These are phyloP conservation scores for Isaurus tuberculatus DNA, from an alignment of 92 coral and sea anemone species.

Conservation along the genomic window DNA sequence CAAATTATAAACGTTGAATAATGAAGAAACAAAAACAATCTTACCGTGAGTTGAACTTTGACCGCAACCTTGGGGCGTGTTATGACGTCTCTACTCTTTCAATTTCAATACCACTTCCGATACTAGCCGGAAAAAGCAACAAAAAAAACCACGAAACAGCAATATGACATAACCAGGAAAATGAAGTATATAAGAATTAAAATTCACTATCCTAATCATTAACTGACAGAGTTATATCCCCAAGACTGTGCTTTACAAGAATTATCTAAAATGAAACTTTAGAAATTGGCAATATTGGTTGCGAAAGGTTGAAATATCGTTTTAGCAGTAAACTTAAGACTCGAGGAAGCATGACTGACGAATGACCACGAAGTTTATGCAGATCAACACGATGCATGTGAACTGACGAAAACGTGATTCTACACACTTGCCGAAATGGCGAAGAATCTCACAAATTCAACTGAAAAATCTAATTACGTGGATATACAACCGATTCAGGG, in stretches of 20 bases:
- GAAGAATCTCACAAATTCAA: background rate
- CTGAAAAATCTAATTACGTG: slow-evolving; percentile 33
- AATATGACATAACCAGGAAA: background rate
- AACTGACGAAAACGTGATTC: background rate
- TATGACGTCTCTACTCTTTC: background rate
- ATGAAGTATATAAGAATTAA: background rate
- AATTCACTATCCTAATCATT: background rate
- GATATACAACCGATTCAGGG: slow-evolving; percentile 47
- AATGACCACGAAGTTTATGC: background rate
- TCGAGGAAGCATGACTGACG: background rate
- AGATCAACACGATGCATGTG: background rate
- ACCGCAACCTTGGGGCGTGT: background rate
- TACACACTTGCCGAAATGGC: background rate
- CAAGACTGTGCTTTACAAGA: background rate
- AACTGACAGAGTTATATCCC: background rate
- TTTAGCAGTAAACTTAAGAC: background rate
- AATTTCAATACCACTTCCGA: background rate
- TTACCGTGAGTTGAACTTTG: too few species aligned
- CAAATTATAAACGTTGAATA: too few species aligned
- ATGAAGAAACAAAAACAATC: too few species aligned
- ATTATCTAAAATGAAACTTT: background rate
- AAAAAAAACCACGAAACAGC: background rate
- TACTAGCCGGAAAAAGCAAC: background rate
- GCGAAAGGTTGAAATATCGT: background rate
- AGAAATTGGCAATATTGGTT: background rate